Base-by-base conservation (phyloP, 2,888 invertebrate genomes). In the Cyclophora punctaria region DNA sequence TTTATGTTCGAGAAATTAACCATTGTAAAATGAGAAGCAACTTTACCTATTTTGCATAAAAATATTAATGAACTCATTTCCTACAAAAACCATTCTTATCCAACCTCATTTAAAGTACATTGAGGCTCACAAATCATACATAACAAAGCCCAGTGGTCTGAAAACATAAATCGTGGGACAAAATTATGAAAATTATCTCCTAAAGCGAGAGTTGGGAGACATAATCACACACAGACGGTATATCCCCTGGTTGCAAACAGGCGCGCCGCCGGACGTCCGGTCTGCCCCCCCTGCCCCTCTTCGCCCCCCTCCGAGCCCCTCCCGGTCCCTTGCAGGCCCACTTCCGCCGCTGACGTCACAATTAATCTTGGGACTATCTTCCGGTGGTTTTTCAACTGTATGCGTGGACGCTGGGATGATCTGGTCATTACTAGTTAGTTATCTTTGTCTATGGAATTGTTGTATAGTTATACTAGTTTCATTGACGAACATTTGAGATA, bases 211-310 rank as follows among this genome's bases (percentile, higher is more conserved):
- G 58, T 61, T 57, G 48, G 51, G 59, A 61, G 61, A 59, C 57
- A 52, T 60, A 60, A 61, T 59, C 59, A 61, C 57, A 61, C 51
- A 56, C 56, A 59, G 58, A 52, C 60, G 7, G 50, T 44, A 55
- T 48, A 57, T 53, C 59, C 61, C 59, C 53, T 53, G 56, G 60
- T 56, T 55, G 71, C 68, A 70, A 69, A 69, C 73, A 67, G 68
- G 61, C 64, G 65, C 68, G 60, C 64, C 69, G 67, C 74, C 81
- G 80, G 82, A 80, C 68, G 55, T 80, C 80, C 81, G 82, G 76
- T 69, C 70, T 72, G 66, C 67, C 63, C 62, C 60, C 65, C 59
- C 62, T 55, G 52, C 51, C 48, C 55, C 49, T 46, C 37, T 49
- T 52, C 6, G 50, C 55, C 50, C 57, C 53, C 48, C 62, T 54